These are phyloP conservation scores for Scolanthus callimorphus DNA, from an alignment of 92 coral and sea anemone species.

Conservation along the genomic window DNA sequence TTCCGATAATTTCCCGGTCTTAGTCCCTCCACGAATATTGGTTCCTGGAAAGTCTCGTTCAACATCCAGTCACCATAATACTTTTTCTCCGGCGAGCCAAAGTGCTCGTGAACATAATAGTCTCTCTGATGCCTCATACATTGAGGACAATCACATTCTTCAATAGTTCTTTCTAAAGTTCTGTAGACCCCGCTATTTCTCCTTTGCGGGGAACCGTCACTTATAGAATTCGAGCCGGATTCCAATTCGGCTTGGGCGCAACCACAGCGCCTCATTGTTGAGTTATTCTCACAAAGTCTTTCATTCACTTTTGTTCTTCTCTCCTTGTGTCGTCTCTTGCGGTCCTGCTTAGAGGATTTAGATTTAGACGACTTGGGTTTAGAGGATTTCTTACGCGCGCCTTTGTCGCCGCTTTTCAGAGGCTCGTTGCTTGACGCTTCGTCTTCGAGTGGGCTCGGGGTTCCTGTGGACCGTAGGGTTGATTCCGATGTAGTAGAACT, in stretches of 20 bases:
- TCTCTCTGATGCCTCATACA: conserved; percentile 43
- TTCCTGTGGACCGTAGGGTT: conserved; percentile 72
- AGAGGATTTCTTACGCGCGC: conserved; percentile 43
- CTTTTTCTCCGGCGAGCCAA: conserved; percentile 80
- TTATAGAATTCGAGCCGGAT: conserved; percentile 53
- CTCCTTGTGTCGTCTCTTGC: conserved; percentile 37
- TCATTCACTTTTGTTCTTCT: conserved; percentile 21
- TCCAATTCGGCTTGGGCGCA: conserved; percentile 73
- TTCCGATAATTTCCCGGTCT: conserved; percentile 17
- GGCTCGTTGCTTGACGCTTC: conserved; percentile 64
- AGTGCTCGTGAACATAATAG: conserved; percentile 39
- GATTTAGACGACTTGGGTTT: no score
- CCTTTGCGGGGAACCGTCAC: conserved; percentile 64
- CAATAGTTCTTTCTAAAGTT: conserved; percentile 24
- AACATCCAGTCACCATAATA: conserved; percentile 91
- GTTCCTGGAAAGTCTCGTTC: conserved; percentile 20
- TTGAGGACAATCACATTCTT: conserved; percentile 66
- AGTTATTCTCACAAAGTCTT: conserved; percentile 47
- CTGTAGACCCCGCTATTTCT: conserved; percentile 35
- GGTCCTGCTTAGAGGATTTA: conserved; percentile 3
- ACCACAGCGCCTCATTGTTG: conserved; percentile 65
- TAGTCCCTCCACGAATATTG: conserved; percentile 3
- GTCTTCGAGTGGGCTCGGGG: conserved; percentile 76
- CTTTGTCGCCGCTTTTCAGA: conserved; percentile 27
- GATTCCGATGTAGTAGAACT: conserved; percentile 93